Conservation (phyloP, 2,113 vertebrate genomes). For the Ifrita kowaldi region DNA sequence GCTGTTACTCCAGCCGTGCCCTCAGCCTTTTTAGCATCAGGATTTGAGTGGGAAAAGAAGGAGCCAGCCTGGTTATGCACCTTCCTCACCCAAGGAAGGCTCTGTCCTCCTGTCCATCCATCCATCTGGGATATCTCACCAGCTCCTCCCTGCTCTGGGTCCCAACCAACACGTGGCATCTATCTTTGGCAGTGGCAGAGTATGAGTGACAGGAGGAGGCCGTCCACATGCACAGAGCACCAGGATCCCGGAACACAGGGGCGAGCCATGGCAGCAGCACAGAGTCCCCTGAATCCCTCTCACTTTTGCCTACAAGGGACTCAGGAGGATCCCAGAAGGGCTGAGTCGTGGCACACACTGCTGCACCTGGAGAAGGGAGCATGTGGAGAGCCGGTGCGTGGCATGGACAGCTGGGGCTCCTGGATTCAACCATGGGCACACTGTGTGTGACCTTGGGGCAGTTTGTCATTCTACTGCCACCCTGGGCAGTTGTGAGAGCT, state of each 20-base stretch:
- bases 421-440: accelerated
- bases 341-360: accelerated
- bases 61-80: neutral
- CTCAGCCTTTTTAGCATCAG: neutral
- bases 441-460: neutral
- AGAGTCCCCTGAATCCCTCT: neutral
- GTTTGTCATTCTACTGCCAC: neutral
- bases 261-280: neutral
- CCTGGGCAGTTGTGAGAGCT: neutral
- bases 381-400: accelerated
- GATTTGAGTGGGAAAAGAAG: neutral
- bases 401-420: accelerated
- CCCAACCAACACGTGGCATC: neutral
- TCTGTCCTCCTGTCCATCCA: neutral
- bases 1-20: neutral
- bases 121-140: slow-evolving; percentile 25
- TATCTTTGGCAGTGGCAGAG: neutral
- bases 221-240: neutral
- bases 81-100: neutral
- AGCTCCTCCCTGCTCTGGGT: slow-evolving; percentile 3
- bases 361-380: neutral
- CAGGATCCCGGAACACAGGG: neutral
- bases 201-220: neutral
- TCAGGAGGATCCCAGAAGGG: neutral
- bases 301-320: neutral